Percentiles rank a stretch among this genome's conserved stretches.
Conservation (phyloP, 1,140 invertebrate species). For the Brachionus sp. region DNA sequence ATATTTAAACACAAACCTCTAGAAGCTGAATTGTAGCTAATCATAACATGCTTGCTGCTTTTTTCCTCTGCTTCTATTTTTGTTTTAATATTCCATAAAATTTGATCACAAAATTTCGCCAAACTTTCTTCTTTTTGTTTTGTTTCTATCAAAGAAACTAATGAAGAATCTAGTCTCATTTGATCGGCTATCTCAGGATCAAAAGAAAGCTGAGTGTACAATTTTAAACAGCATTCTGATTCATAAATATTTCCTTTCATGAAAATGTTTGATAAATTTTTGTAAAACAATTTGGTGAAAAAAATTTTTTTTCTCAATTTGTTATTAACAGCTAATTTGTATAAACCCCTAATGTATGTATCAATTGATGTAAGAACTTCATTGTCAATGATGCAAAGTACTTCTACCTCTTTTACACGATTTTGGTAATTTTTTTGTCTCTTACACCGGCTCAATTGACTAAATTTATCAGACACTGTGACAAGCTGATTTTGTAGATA, state of each 20-base stretch:
- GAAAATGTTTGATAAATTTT: not conserved
- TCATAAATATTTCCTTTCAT: not conserved
- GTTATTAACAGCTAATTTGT: not conserved
- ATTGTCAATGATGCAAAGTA: not conserved
- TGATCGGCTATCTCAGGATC: not conserved
- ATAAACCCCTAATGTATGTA: not conserved
- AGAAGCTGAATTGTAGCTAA: conserved; percentile 23
- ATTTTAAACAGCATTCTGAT: not conserved
- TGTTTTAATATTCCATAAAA: conserved; percentile 11
- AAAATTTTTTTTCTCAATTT: not conserved
- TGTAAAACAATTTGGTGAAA: not conserved
- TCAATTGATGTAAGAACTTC: not conserved
- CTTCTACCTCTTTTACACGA: not conserved
- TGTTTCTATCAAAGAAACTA: not conserved
- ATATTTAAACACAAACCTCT: not conserved
- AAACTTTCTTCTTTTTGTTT: not conserved
- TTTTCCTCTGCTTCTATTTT: not conserved
- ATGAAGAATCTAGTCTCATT: not conserved
- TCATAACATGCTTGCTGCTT: not conserved
- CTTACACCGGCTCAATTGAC: not conserved
- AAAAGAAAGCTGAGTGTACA: not conserved
- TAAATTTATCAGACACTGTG: not conserved
- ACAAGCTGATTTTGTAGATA: not conserved
- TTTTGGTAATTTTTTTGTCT: not conserved
- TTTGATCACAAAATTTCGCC: not conserved